These are phyloP conservation scores for Ptychadena robeensis DNA, from an alignment of 2,797 vertebrate species.

Conservation along the genomic window DNA sequence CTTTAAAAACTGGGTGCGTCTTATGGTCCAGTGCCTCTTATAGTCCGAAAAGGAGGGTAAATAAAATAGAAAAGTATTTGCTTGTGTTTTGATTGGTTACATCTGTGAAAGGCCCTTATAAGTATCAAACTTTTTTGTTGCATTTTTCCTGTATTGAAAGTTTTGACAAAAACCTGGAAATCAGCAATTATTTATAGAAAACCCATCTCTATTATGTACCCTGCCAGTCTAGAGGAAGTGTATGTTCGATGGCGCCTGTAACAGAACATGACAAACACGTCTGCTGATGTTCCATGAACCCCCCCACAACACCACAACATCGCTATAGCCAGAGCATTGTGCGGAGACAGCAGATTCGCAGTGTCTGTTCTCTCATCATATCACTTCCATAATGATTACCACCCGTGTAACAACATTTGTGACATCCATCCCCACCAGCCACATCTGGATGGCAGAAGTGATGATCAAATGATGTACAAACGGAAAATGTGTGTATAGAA, in stretches of 20 bases:
- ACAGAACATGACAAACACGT: slow-evolving; percentile 9
- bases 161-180: too few species aligned
- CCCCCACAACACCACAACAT: neutral
- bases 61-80: too few species aligned
- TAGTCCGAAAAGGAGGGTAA: too few species aligned
- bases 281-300: slow-evolving; percentile 1
- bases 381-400: slow-evolving; percentile 27
- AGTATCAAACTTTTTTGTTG: too few species aligned
- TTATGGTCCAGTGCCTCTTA: too few species aligned
- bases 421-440: neutral
- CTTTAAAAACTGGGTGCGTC: too few species aligned
- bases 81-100: too few species aligned
- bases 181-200: too few species aligned
- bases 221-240: neutral
- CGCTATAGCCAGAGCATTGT: neutral
- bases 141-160: too few species aligned
- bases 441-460: slow-evolving; percentile 29
- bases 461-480: slow-evolving; percentile 10
- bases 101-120: too few species aligned
- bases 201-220: too few species aligned
- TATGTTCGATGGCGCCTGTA: neutral
- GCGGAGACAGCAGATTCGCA: neutral
- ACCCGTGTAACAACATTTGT: slow-evolving; percentile 13
- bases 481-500: neutral
- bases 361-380: neutral